Evolutionary conservation across 2,888 invertebrate species (phyloP).

Genomic region (Parnassius orleans): DNA sequence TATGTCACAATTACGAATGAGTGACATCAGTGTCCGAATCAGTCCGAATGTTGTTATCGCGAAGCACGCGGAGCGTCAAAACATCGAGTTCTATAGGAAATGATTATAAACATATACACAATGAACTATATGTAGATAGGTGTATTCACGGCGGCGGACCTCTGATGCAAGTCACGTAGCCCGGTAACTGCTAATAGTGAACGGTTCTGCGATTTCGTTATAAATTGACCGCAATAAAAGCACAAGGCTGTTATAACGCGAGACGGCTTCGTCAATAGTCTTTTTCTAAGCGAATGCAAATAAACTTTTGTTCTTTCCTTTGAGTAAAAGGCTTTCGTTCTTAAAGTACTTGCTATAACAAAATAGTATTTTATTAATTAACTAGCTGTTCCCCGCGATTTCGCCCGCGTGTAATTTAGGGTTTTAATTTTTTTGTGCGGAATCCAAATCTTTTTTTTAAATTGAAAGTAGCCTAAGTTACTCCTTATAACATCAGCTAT

Average conservation of each 20-base stretch:
- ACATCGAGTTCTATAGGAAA: constrained; percentile 20
- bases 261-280: not conserved
- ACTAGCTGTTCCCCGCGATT: no score
- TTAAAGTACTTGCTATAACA: no score
- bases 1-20: constrained; percentile 1
- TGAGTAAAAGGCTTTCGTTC: not conserved
- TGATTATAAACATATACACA: constrained; percentile 1
- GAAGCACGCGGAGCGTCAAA: constrained; percentile 21
- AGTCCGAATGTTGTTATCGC: constrained; percentile 24
- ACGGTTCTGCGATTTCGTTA: constrained; percentile 29
- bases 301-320: not conserved
- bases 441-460: no score
- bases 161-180: constrained; percentile 28
- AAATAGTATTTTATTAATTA: no score
- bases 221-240: constrained; percentile 29
- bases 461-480: no score
- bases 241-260: constrained; percentile 6
- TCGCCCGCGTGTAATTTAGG: no score
- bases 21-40: constrained; percentile 26
- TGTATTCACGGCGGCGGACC: not conserved
- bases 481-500: no score
- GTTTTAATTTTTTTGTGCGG: no score
- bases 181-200: constrained; percentile 24
- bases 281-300: constrained; percentile 2
- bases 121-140: not conserved